These are phyloP conservation scores for Siderastrea radians DNA, from an alignment of 92 coral and sea anemone genomes.

Conservation along the genomic window DNA sequence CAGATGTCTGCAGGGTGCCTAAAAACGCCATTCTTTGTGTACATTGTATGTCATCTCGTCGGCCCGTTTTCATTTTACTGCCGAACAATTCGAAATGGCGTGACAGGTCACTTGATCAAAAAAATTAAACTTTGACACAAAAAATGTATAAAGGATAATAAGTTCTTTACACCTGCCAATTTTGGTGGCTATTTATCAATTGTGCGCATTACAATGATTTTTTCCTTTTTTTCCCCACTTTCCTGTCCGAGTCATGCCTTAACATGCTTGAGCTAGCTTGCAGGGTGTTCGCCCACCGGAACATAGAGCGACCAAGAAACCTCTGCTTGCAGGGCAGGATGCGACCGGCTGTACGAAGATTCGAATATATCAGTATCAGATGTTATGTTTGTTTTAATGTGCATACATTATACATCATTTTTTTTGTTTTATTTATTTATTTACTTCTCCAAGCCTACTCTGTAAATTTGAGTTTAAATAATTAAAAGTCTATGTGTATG, in stretches of 20 bases:
- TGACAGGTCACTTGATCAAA: background rate
- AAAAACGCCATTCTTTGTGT: background rate
- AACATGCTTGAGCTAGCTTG: constrained; percentile 6
- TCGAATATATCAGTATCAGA: too few species aligned
- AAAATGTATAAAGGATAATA: background rate
- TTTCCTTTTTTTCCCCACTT: background rate
- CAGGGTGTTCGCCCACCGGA: too few species aligned
- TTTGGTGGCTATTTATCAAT: constrained; percentile 5
- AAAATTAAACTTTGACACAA: background rate
- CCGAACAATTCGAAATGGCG: background rate
- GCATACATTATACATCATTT: too few species aligned
- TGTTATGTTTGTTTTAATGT: too few species aligned
- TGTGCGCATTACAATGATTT: background rate
- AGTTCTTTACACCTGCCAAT: background rate
- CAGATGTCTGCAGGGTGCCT: background rate
- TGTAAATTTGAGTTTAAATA: too few species aligned
- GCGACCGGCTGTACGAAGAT: too few species aligned
- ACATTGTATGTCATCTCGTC: constrained; percentile 2
- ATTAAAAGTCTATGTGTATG: too few species aligned
- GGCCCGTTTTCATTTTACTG: constrained; percentile 1
- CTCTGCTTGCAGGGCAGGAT: too few species aligned
- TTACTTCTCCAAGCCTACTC: too few species aligned
- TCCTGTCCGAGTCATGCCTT: background rate
- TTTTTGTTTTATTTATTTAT: too few species aligned
- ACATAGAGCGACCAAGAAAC: too few species aligned